Base-by-base conservation (phyloP, 2,797 vertebrate genomes). In the Rhabdomys pumilio region DNA sequence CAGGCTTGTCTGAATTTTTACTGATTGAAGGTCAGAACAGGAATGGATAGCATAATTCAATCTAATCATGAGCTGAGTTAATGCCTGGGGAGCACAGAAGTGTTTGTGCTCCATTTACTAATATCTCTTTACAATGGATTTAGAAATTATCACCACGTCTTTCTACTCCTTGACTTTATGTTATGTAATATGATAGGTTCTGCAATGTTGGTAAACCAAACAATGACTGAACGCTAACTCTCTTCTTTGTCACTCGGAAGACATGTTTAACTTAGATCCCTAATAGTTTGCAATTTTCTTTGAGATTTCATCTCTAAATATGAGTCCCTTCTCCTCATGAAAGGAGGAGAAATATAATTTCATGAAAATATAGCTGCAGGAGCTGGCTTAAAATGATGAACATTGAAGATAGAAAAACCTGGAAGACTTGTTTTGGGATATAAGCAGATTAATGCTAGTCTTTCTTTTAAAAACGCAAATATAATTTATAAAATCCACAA, bases 401-500 rank as follows among this genome's bases (percentile, higher is more conserved):
- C 57, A n/a, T 34, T 93, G 12, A 22, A 12, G 15, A 3, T 2
- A 9, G 38, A 86, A 69, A 67, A 92, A 65, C 3, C 55, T 84
- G 38, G 29, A 91, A 29, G 8, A 63, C 29, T 17, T 69, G 22
- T 84, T 69, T 81, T 81, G 34, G 26, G 95, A 65, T 57, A 34
- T 57, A 96, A 97, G 80, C 38, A 96, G 11, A 34, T 50, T 82
- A 65, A 7, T 79, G 10, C 93, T 97, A 97, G 20, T 75, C 91
- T 96, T 98, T 98, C 94, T 73, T 55, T 88, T 89, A 47, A 97
- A 97, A 34, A 95, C 77, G 34, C 84, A 97, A 98, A 97, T 97
- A 97, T 50, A 1, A 96, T 97, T 97, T 97, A 85, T 92, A 96
- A 98, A 97, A 95, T 93, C 75, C 89, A 97, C 59, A 96, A 95